phyloP scores from a whole-genome alignment of 2,888 invertebrate genomes.

The Phorcus lineatus region DNA sequence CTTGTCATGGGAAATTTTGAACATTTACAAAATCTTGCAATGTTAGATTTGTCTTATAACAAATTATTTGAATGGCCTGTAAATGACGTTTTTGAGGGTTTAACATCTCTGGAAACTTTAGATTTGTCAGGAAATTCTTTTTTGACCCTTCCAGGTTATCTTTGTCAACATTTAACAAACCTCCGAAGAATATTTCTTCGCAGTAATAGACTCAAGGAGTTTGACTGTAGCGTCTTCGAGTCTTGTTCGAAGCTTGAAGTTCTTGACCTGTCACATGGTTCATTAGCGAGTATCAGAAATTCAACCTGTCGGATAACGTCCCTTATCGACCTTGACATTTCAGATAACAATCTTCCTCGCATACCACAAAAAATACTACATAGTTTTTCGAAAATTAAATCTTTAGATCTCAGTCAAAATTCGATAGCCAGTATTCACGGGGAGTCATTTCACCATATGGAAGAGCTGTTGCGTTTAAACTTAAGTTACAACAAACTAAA shows the following conservation, averaged over 20 bases:
- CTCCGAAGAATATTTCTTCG: background rate
- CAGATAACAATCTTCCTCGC: background rate
- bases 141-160: background rate
- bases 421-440: background rate
- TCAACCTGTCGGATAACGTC: background rate
- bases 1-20: background rate
- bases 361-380: background rate
- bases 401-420: background rate
- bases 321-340: background rate
- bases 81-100: background rate
- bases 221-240: background rate
- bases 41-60: background rate
- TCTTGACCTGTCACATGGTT: background rate
- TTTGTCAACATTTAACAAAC: background rate
- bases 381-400: background rate
- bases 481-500: background rate
- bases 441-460: background rate
- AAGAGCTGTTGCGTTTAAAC: background rate
- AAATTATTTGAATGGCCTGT: background rate
- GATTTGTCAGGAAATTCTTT: background rate
- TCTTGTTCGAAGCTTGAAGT: background rate
- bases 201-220: background rate
- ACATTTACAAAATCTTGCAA: background rate
- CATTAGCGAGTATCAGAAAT: background rate
- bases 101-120: background rate